Evolutionary conservation across 2,888 invertebrate genomes (phyloP), one percentile per base, ranked within the genome.

Genomic region (Monochamus alternatus): DNA sequence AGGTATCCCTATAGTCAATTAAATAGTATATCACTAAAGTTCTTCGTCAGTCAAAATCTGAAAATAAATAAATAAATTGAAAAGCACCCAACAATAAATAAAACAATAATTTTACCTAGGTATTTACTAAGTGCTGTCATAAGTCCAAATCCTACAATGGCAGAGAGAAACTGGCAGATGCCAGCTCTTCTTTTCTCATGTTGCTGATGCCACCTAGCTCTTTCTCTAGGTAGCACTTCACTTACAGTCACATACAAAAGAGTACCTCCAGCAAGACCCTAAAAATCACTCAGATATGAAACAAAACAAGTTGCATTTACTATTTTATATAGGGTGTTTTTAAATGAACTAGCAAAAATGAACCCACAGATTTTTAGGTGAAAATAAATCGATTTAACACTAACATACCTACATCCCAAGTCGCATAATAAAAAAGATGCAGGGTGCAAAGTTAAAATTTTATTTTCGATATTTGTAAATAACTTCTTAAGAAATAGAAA

Each of bases 231-330:
- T 58, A 95, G 88, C 60, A 95, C 93, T 87, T 95, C 95, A 83
- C 94, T 93, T 0, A 95, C 93, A 0, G 95, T 94, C 74, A 95
- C 94, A 87, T 95, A 95, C 2, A 95, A 89, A 0, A 95, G 89
- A 0, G 95, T 95, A 1, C 95, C 95, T 0, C 94, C 95, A 5
- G 95, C 95, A 59, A 95, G 83, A 0, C 93, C 92, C 92, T 93
- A 89, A 0, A 89, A 83, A 55, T 51, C 51, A 51, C 9, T 5
- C 5, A 51, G 47, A 9, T 51, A n/a, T 3, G 3, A 51, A n/a
- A 51, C 3, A 10, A 51, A 4, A 1, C n/a, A 51, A 4, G 7
- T n/a, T 1, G 0, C 7, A 10, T n/a, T 8, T n/a, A 2, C 10
- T 9, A 5, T n/a, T 10, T 4, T n/a, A 51, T 22, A n/a, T n/a